phyloP scores from a whole-genome alignment of 1,140 invertebrate genomes.

The Zaprionus taronus region DNA sequence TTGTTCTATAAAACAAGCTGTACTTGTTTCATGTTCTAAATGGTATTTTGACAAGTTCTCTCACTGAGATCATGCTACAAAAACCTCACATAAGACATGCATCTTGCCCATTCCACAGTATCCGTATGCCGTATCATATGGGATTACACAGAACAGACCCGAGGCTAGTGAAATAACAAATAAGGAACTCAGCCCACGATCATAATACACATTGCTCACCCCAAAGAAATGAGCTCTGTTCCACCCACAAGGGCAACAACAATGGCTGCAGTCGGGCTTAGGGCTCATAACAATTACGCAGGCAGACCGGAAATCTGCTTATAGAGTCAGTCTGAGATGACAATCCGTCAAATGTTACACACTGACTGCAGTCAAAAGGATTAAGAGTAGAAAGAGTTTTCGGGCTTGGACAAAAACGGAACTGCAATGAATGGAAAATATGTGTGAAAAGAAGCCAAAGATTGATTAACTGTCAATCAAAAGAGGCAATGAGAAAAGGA shows the following conservation, averaged over 20 bases:
- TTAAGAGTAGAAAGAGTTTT: conserved; percentile 68
- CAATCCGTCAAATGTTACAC: conserved; percentile 67
- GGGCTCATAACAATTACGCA: conserved; percentile 72
- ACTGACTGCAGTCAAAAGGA: conserved; percentile 69
- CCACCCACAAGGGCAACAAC: conserved; percentile 59
- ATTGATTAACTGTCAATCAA: conserved; percentile 82
- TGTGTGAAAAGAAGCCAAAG: conserved; percentile 75
- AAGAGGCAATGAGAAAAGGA: conserved; percentile 32
- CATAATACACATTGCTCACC: conserved; percentile 17
- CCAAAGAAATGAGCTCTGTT: conserved; percentile 49
- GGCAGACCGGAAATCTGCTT: conserved; percentile 78
- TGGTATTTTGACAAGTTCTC: neutral
- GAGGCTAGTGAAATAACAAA: neutral
- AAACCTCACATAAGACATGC: neutral
- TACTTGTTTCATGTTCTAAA: neutral
- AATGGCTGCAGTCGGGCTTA: conserved; percentile 44
- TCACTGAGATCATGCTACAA: neutral
- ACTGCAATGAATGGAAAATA: conserved; percentile 54
- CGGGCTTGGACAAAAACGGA: conserved; percentile 50
- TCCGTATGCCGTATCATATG: neutral
- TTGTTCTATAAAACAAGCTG: neutral
- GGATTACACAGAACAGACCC: neutral
- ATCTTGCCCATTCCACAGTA: neutral
- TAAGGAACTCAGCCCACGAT: neutral
- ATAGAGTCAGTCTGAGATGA: conserved; percentile 58